These are phyloP conservation scores for Drosophila kuntzei DNA, from an alignment of 2,888 invertebrate genomes.

Conservation along the genomic window DNA sequence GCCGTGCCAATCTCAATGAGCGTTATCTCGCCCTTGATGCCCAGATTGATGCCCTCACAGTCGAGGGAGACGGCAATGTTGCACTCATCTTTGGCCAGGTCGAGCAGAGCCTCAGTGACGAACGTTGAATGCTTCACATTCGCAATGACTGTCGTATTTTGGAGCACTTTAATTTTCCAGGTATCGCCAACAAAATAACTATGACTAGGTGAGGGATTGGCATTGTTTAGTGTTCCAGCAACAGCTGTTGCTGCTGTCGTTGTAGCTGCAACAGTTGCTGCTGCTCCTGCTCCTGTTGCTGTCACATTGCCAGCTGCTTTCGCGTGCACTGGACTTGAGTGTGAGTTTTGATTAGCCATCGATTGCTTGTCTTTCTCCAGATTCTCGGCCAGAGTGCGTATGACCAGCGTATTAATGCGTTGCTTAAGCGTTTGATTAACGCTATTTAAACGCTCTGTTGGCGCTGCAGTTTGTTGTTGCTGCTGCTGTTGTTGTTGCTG, in stretches of 20 bases:
- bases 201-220: constrained; percentile 81
- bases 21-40: constrained; percentile 94
- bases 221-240: constrained; percentile 59
- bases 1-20: constrained; percentile 94
- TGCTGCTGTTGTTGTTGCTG: constrained; percentile 13
- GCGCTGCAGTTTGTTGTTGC: constrained; percentile 36
- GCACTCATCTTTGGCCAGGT: constrained; percentile 85
- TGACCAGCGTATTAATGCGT: constrained; percentile 93
- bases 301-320: constrained; percentile 25
- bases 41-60: constrained; percentile 97
- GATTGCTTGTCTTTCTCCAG: constrained; percentile 87
- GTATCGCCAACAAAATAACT: constrained; percentile 88
- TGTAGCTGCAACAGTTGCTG: constrained; percentile 82
- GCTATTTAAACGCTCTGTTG: constrained; percentile 83
- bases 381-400: constrained; percentile 95
- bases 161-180: constrained; percentile 93
- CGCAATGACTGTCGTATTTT: constrained; percentile 93
- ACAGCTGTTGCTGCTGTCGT: constrained; percentile 54
- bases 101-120: constrained; percentile 90
- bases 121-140: constrained; percentile 92
- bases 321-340: constrained; percentile 82
- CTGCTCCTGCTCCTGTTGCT: constrained; percentile 3
- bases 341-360: constrained; percentile 81
- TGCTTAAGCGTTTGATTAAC: constrained; percentile 93
- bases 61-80: constrained; percentile 92